Conservation (phyloP, 2,797 vertebrate species). For the Pipistrellus kuhlii region DNA sequence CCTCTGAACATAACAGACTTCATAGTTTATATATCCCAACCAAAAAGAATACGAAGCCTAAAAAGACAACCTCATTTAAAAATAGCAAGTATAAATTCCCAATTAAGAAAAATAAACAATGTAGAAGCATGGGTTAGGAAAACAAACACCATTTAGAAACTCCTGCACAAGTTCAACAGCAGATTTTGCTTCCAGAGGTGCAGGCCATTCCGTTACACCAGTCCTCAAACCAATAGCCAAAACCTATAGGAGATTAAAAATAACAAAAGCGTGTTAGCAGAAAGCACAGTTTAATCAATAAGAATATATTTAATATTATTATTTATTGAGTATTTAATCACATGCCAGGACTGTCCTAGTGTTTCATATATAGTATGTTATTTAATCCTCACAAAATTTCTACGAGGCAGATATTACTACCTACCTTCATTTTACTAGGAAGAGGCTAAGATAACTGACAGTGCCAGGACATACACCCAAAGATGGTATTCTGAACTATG, state of each 20-base stretch:
- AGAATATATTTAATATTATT: not conserved
- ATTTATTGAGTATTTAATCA: not conserved
- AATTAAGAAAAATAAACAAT: conserved; percentile 44
- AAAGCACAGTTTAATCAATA: not conserved
- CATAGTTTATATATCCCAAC: not conserved
- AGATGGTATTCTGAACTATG: not conserved
- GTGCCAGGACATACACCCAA: not conserved
- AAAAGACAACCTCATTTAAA: conserved; percentile 49
- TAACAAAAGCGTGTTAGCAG: conserved; percentile 22
- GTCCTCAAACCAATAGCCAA: conserved; percentile 93
- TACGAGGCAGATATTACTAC: not conserved
- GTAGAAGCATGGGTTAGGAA: not conserved
- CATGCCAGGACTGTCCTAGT: not conserved
- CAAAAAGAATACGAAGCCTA: conserved; percentile 27
- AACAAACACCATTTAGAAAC: conserved; percentile 91
- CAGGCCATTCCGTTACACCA: conserved; percentile 94
- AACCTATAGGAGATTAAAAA: conserved; percentile 85
- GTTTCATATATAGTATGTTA: not conserved
- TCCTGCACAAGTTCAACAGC: conserved; percentile 91
- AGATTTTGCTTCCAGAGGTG: conserved; percentile 90
- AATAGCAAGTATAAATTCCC: not conserved
- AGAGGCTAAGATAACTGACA: not conserved
- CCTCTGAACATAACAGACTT: not conserved
- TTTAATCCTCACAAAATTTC: conserved; percentile 6
- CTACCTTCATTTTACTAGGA: not conserved